Conservation (phyloP, 2,888 invertebrate genomes). For the Tipula unca region DNA sequence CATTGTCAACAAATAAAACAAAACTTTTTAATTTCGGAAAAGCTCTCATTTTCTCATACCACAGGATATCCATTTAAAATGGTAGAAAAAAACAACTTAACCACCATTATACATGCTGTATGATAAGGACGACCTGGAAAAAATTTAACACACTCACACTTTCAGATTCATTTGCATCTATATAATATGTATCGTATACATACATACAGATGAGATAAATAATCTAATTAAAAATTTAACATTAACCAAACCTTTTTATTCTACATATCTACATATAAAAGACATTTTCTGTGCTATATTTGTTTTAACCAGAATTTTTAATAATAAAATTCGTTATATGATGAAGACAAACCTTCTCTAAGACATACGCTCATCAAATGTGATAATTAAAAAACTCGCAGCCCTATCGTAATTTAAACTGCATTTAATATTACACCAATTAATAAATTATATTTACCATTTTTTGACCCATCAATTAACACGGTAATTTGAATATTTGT, state of each 20-base stretch:
- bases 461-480: background rate
- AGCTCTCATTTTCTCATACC: background rate
- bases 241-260: background rate
- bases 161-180: background rate
- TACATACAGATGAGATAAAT: background rate
- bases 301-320: no score
- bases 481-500: background rate
- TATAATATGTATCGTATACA: background rate
- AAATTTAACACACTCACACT: background rate
- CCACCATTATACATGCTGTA: background rate
- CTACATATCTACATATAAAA: background rate
- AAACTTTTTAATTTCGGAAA: background rate
- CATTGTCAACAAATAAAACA: background rate
- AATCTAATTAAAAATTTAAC: background rate
- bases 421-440: background rate
- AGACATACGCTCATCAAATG: no score
- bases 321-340: no score
- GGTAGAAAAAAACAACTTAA: background rate
- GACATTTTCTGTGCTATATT: background rate
- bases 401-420: background rate
- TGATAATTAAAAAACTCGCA: background rate
- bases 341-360: no score
- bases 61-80: background rate
- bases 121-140: background rate
- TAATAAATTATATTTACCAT: background rate